Percentiles rank a stretch among this genome's conserved stretches.
Conservation (phyloP, 2,888 invertebrate species). For the Eurois occulta region DNA sequence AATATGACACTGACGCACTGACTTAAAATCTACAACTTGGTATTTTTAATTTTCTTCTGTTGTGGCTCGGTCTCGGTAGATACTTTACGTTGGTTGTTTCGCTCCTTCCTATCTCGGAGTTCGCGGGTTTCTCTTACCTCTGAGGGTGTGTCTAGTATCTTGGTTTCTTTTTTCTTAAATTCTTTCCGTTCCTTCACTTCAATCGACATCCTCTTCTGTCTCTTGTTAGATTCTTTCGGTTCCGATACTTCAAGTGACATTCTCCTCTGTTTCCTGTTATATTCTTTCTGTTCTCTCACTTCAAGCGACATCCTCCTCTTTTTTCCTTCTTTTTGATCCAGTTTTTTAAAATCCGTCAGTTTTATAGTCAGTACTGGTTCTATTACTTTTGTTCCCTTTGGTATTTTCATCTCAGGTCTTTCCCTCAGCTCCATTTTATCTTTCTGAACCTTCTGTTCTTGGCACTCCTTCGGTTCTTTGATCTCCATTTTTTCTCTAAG, state of each 20-base stretch:
- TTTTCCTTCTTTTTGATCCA: not conserved
- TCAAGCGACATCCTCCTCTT: not conserved
- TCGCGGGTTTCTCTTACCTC: not conserved
- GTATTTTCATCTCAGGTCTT: not conserved
- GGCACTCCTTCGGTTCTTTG: not conserved
- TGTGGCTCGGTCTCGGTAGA: not conserved
- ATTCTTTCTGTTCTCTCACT: not conserved
- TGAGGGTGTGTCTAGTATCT: not conserved
- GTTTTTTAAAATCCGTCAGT: not conserved
- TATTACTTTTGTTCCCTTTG: not conserved
- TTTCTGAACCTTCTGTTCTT: not conserved
- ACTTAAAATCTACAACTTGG: not conserved
- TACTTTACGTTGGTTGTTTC: not conserved
- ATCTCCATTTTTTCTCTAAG: not conserved
- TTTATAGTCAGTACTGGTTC: not conserved
- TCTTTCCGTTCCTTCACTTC: not conserved
- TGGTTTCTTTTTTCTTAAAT: not conserved
- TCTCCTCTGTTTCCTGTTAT: not conserved
- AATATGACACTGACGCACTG: not conserved
- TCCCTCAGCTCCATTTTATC: not conserved
- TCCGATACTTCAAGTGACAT: not conserved
- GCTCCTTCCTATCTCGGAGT: not conserved
- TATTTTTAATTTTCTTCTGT: not conserved
- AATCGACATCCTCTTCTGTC: not conserved
- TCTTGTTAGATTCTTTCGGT: not conserved